A percentile compares a stretch with the other conserved stretches of the same genome.
phyloP scores from a whole-genome alignment of 2,113 vertebrate genomes.

The Lagenorhynchus albirostris region DNA sequence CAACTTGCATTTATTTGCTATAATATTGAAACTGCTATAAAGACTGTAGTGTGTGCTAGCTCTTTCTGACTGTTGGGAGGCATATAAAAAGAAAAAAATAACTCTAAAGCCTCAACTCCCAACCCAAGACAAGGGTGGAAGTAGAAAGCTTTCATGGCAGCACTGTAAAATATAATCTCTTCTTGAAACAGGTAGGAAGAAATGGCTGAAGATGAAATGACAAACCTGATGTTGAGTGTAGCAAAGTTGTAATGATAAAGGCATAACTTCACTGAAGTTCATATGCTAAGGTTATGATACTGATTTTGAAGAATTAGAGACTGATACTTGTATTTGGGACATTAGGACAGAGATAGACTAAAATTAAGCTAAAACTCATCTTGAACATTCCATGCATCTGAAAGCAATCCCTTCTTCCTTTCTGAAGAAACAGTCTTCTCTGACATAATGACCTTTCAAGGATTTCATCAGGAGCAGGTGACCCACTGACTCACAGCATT shows the following conservation, averaged over 20 bases:
- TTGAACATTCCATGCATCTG: neutral
- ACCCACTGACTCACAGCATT: neutral
- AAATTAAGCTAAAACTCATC: neutral
- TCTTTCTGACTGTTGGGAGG: neutral
- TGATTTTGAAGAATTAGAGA: neutral
- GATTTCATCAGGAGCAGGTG: neutral
- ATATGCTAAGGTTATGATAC: neutral
- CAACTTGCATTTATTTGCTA: neutral
- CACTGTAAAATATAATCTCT: neutral
- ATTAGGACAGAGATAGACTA: neutral
- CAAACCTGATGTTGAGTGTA: neutral
- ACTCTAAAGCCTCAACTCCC: neutral
- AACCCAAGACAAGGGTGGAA: neutral
- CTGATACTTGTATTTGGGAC: neutral
- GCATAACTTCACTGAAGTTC: neutral
- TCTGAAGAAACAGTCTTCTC: neutral
- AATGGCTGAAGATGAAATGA: neutral
- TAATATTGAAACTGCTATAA: neutral
- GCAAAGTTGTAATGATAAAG: neutral
- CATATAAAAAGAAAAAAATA: neutral
- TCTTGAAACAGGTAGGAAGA: neutral
- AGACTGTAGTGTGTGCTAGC: neutral
- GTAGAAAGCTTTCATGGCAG: neutral
- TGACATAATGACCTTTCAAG: neutral
- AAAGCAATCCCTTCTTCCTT: neutral